A percentile compares a stretch with the other conserved stretches of the same genome.
Evolutionary conservation across 2,888 invertebrate genomes (phyloP).

Genomic region (Dynastes tityus): DNA sequence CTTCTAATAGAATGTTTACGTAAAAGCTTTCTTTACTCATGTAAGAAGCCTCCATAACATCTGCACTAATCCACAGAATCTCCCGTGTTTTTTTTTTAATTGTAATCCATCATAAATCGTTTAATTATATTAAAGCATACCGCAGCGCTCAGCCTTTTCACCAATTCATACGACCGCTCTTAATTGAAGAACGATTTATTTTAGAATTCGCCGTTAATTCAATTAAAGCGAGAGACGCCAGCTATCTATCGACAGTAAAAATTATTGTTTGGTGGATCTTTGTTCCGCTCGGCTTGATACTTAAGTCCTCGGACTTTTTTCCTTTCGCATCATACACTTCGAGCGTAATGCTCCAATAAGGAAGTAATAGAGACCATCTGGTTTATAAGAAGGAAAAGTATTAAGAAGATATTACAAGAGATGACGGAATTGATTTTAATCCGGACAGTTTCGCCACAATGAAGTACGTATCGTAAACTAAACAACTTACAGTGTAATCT

Average conservation of each 20-base stretch:
- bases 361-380: conserved; percentile 20
- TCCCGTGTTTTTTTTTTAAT: no score
- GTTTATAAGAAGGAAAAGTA: not conserved
- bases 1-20: no score
- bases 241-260: conserved; percentile 16
- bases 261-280: conserved; percentile 22
- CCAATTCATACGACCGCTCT: not conserved
- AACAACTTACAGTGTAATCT: conserved; percentile 7
- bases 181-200: conserved; percentile 10
- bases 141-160: not conserved
- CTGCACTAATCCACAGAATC: no score
- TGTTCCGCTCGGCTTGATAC: conserved; percentile 16
- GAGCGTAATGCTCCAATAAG: conserved; percentile 7
- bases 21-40: no score
- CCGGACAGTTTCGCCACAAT: not conserved
- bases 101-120: not conserved
- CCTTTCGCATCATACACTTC: not conserved
- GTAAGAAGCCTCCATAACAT: no score
- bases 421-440: conserved; percentile 8
- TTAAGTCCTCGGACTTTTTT: not conserved
- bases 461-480: conserved; percentile 8
- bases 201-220: conserved; percentile 13
- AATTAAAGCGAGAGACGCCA: conserved; percentile 8
- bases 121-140: conserved; percentile 20
- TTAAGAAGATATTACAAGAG: not conserved